phyloP scores from a whole-genome alignment of 2,113 vertebrate genomes.

The Turdus rufiventris region DNA sequence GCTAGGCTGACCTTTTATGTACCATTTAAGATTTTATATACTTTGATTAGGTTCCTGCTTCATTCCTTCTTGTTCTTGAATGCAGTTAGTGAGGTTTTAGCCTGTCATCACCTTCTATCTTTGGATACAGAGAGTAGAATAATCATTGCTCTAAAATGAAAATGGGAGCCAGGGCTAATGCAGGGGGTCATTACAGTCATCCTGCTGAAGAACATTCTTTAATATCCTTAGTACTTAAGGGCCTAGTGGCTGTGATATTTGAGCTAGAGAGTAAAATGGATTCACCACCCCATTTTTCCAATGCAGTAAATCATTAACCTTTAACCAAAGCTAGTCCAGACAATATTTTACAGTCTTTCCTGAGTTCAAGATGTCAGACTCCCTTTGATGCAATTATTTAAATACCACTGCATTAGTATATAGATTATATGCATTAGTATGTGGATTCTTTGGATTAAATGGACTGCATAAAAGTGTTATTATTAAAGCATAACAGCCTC shows the following conservation, averaged over 20 bases:
- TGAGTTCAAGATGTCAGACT: conserved; percentile 6
- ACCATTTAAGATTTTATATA: conserved; percentile 24
- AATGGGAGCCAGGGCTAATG: conserved; percentile 47
- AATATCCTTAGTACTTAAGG: conserved; percentile 28
- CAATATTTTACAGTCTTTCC: conserved; percentile 8
- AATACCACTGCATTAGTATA: conserved; percentile 28
- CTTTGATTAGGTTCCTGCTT: conserved; percentile 16
- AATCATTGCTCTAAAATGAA: conserved; percentile 38
- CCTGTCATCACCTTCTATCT: conserved; percentile 13
- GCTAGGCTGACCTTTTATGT: conserved; percentile 26
- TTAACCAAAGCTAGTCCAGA: conserved; percentile 11
- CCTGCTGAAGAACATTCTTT: conserved; percentile 18
- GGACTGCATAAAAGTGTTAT: not conserved
- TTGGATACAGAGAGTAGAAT: not conserved
- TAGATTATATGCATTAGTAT: conserved; percentile 10
- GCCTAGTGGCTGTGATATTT: not conserved
- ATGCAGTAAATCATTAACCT: conserved; percentile 25
- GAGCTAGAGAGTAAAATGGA: not conserved
- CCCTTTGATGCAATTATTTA: conserved; percentile 25
- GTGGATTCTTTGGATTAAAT: not conserved
- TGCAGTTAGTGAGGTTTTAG: conserved; percentile 23
- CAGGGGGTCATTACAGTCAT: conserved; percentile 26
- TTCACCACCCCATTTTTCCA: not conserved
- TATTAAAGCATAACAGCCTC: not conserved
- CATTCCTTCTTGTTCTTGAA: not conserved